A percentile compares a stretch with the other conserved stretches of the same genome.
Evolutionary conservation across 2,113 vertebrate species (phyloP).

Genomic region (Cairina moschata): DNA sequence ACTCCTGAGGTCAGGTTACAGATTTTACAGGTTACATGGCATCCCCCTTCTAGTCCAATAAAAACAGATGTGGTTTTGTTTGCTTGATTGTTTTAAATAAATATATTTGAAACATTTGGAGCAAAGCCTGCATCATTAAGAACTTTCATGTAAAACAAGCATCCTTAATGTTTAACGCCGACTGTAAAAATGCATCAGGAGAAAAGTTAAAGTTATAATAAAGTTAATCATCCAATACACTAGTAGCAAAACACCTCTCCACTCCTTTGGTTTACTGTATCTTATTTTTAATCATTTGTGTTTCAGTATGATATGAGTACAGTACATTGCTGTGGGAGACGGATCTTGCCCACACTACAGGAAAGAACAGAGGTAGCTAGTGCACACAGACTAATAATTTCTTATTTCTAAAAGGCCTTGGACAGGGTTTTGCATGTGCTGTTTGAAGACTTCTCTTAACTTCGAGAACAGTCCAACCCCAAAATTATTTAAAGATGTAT

Average conservation of each 20-base stretch:
- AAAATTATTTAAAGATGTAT: neutral
- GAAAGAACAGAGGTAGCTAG: neutral
- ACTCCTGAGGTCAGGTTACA: neutral
- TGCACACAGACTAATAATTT: neutral
- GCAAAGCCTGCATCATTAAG: neutral
- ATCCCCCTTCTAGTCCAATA: neutral
- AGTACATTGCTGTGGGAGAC: neutral
- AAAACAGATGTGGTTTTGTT: neutral
- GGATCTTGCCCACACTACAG: neutral
- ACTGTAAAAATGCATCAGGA: neutral
- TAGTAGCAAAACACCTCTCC: neutral
- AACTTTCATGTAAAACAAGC: rapidly evolving
- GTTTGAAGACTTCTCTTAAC: neutral
- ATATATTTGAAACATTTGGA: neutral
- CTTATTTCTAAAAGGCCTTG: neutral
- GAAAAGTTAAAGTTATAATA: neutral
- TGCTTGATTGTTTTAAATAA: neutral
- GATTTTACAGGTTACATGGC: neutral
- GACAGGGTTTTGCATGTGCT: neutral
- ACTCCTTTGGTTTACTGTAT: neutral
- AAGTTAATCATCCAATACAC: neutral
- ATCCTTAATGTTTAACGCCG: neutral
- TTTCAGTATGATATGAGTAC: neutral
- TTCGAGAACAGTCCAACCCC: neutral
- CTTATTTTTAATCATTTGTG: neutral